Conservation (phyloP, 2,888 invertebrate species). For the Lycaena phlaeas region DNA sequence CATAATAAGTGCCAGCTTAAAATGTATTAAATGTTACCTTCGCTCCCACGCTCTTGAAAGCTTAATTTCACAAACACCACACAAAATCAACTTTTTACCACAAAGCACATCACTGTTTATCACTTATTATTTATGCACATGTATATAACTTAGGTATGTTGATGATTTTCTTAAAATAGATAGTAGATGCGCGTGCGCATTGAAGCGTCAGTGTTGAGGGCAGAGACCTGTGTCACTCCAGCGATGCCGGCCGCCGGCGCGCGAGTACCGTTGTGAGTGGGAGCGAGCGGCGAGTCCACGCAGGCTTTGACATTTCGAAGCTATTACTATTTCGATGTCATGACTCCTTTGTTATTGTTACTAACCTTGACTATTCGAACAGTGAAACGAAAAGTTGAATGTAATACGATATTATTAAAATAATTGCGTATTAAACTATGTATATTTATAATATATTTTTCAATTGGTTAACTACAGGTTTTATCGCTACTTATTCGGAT, state of each 20-base stretch:
- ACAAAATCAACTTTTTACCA: conserved; percentile 1
- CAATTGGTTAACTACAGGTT: too few species aligned
- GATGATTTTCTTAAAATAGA: conserved; percentile 8
- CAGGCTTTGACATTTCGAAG: conserved; percentile 60
- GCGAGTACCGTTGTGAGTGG: conserved; percentile 62
- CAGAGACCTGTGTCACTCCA: conserved; percentile 55
- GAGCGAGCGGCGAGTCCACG: conserved; percentile 44
- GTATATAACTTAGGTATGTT: conserved; percentile 1
- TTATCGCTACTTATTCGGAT: not conserved
- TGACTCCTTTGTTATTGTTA: conserved; percentile 35
- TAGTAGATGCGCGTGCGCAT: conserved; percentile 30
- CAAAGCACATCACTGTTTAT: conserved; percentile 4
- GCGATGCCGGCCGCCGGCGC: conserved; percentile 37
- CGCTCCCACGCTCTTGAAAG: conserved; percentile 18
- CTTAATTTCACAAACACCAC: conserved; percentile 1
- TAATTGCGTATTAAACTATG: too few species aligned
- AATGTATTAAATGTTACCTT: conserved; percentile 39
- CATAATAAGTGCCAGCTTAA: conserved; percentile 28
- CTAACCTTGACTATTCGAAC: conserved; percentile 9
- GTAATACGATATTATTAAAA: not conserved
- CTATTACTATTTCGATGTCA: conserved; percentile 52
- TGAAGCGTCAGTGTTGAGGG: conserved; percentile 43
- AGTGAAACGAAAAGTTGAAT: conserved; percentile 2
- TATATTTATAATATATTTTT: too few species aligned
- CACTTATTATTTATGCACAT: not conserved